These are phyloP conservation scores for Peromyscus attwateri DNA, from an alignment of 2,797 vertebrate genomes.

Conservation along the genomic window DNA sequence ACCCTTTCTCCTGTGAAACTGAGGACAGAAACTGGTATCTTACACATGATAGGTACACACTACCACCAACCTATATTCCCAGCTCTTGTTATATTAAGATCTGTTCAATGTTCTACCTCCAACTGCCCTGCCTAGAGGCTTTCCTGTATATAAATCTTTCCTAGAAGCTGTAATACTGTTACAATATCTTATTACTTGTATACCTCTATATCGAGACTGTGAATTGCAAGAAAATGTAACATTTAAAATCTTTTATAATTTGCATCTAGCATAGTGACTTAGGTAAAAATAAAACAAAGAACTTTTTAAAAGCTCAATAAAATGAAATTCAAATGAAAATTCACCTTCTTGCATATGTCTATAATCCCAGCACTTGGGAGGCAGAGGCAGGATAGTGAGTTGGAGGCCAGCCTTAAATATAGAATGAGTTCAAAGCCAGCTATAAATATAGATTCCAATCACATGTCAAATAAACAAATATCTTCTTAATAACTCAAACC, in stretches of 20 bases:
- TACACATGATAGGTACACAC: neutral
- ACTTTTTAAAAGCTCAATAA: conserved; percentile 8
- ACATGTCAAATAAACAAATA: neutral
- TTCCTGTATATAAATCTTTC: neutral
- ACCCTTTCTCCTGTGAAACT: neutral
- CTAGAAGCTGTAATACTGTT: neutral
- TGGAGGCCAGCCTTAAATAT: neutral
- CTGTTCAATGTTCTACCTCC: neutral
- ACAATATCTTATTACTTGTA: neutral
- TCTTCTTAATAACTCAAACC: neutral
- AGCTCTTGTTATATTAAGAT: neutral
- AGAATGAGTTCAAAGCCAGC: neutral
- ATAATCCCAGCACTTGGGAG: neutral
- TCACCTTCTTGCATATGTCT: neutral
- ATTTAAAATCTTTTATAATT: neutral
- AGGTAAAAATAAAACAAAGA: neutral
- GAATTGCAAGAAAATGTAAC: neutral
- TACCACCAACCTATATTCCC: neutral
- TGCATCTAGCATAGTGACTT: neutral
- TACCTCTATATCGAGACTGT: neutral
- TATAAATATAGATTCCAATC: neutral
- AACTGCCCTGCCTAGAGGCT: neutral
- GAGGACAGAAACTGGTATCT: neutral
- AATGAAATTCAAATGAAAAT: neutral
- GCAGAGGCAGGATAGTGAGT: neutral